These are phyloP conservation scores for Apodemia duryi DNA, from an alignment of 2,888 invertebrate genomes.

Conservation along the genomic window DNA sequence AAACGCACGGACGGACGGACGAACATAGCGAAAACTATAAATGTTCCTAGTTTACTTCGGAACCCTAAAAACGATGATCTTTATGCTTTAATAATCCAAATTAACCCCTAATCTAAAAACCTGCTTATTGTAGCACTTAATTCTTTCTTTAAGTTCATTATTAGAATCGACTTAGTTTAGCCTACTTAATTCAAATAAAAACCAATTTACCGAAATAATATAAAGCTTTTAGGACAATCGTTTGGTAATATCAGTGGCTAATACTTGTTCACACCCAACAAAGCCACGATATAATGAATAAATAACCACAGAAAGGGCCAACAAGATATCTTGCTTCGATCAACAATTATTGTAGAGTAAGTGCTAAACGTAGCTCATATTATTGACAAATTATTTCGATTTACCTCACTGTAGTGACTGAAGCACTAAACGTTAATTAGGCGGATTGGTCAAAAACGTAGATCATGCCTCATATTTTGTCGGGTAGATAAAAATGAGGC, in stretches of 20 bases:
- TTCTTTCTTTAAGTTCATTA: not conserved
- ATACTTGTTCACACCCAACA: slow-evolving; percentile 6
- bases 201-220: not conserved
- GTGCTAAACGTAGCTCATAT: not conserved
- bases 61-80: too few species aligned
- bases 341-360: not conserved
- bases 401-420: too few species aligned
- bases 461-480: too few species aligned
- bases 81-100: too few species aligned
- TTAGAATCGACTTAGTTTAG: not conserved
- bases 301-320: slow-evolving; percentile 9
- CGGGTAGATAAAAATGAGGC: too few species aligned
- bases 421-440: too few species aligned
- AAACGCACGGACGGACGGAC: too few species aligned
- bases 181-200: not conserved
- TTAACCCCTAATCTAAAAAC: not conserved
- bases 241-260: slow-evolving; percentile 1
- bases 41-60: too few species aligned
- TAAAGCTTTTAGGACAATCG: slow-evolving; percentile 2
- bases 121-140: not conserved
- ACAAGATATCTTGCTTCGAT: not conserved
- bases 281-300: slow-evolving; percentile 4
- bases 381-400: too few species aligned
- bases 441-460: too few species aligned
- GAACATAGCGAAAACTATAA: too few species aligned